Evolutionary conservation across 2,797 vertebrate genomes (phyloP).

Genomic region (Pantherophis vulpinus): DNA sequence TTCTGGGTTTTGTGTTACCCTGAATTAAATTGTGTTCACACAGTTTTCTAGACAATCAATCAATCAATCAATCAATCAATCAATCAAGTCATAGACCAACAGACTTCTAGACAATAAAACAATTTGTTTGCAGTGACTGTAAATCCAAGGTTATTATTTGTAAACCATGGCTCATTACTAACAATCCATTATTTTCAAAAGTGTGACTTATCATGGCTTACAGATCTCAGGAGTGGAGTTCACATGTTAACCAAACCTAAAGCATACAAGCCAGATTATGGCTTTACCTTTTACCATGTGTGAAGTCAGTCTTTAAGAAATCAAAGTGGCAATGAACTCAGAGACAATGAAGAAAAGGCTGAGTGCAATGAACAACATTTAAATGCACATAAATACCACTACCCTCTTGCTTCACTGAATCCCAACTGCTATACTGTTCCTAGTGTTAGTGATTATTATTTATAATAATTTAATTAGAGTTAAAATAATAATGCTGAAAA

Average conservation of each 20-base stretch:
- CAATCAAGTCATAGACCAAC: background rate
- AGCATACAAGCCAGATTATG: background rate
- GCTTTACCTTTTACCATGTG: background rate
- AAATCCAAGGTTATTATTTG: background rate
- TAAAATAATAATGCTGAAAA: background rate
- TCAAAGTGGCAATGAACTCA: background rate
- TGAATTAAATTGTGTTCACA: background rate
- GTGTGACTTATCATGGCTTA: background rate
- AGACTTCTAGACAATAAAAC: background rate
- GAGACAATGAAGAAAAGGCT: background rate
- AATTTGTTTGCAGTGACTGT: background rate
- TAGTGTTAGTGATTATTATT: background rate
- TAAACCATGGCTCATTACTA: background rate
- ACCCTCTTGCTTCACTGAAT: background rate
- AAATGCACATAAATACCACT: background rate
- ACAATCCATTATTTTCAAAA: background rate
- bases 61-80: background rate
- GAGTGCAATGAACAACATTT: background rate
- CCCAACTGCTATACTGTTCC: background rate
- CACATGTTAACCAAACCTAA: background rate
- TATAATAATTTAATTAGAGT: background rate
- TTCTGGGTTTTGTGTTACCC: background rate
- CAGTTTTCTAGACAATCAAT: background rate
- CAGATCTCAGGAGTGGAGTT: background rate
- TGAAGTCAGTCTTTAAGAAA: background rate